Percentiles rank a stretch among this genome's conserved stretches.
phyloP scores from a whole-genome alignment of 2,113 vertebrate species.

The Chamaea fasciata region DNA sequence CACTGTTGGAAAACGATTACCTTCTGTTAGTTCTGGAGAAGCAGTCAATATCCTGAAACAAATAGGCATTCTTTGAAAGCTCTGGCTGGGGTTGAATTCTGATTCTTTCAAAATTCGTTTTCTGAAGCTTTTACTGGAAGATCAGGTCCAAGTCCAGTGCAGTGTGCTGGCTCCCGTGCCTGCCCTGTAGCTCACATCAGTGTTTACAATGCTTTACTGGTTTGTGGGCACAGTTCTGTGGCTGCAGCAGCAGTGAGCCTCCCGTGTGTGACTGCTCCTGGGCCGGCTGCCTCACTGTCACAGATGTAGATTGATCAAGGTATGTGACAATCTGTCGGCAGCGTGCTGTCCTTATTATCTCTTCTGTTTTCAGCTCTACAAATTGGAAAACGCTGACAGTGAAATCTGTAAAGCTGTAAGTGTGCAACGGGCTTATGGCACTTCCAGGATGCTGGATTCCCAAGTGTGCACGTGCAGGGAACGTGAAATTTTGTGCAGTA shows the following conservation, averaged over 20 bases:
- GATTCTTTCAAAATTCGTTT: not conserved
- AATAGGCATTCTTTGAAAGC: not conserved
- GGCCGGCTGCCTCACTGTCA: not conserved
- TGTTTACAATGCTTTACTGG: not conserved
- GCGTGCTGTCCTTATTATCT: not conserved
- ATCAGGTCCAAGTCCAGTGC: not conserved
- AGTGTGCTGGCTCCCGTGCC: not conserved
- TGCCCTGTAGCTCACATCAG: not conserved
- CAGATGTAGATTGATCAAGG: not conserved
- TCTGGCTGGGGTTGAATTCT: not conserved
- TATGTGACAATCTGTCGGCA: not conserved
- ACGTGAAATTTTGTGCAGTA: not conserved
- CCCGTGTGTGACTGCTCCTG: not conserved
- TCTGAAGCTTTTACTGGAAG: not conserved
- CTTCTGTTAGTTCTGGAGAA: not conserved
- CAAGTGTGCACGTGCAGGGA: accelerated
- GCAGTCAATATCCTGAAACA: not conserved
- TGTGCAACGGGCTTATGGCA: not conserved
- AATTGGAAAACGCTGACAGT: not conserved
- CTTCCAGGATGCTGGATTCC: not conserved
- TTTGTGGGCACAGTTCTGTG: not conserved
- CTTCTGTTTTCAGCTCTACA: not conserved
- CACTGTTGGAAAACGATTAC: not conserved
- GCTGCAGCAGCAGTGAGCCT: not conserved
- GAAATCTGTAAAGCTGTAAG: not conserved